These are phyloP conservation scores for Brachyrhaphis roseni DNA, from an alignment of 2,797 vertebrate species.

Conservation along the genomic window DNA sequence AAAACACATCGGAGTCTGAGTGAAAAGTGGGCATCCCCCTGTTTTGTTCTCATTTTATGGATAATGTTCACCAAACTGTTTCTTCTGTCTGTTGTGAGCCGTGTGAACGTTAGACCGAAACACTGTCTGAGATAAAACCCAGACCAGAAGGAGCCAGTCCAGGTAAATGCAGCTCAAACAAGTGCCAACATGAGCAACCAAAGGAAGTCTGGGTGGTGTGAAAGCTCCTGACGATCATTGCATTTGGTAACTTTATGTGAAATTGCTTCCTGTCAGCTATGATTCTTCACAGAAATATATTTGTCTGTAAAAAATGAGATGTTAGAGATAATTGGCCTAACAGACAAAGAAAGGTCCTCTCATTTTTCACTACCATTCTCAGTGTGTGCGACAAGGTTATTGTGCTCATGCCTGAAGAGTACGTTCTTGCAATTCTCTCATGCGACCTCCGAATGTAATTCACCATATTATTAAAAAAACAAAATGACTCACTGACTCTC, in stretches of 20 bases:
- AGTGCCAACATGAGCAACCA: conserved; percentile 29
- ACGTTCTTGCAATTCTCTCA: conserved; percentile 36
- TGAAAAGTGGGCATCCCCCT: conserved; percentile 26
- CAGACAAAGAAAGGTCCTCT: conserved; percentile 32
- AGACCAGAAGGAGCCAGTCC: conserved; percentile 53
- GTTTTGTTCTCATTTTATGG: conserved; percentile 21
- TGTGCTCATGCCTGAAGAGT: conserved; percentile 34
- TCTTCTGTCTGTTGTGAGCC: conserved; percentile 27
- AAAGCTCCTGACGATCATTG: conserved; percentile 16
- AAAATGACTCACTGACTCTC: conserved; percentile 59
- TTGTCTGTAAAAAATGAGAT: conserved; percentile 39
- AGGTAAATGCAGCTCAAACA: conserved; percentile 32
- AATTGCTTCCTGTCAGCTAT: not conserved
- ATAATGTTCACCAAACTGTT: conserved; percentile 27
- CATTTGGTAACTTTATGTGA: not conserved
- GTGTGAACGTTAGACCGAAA: conserved; percentile 35
- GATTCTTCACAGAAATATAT: not conserved
- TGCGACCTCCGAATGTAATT: conserved; percentile 46
- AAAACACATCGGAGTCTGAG: not conserved
- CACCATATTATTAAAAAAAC: conserved; percentile 36
- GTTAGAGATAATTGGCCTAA: conserved; percentile 37
- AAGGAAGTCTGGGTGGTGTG: conserved; percentile 17
- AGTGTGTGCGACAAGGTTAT: conserved; percentile 47
- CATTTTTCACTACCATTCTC: conserved; percentile 37
- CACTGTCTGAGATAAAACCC: conserved; percentile 45